A percentile compares a stretch with the other conserved stretches of the same genome.
Conservation (phyloP, 2,888 invertebrate species). For the Drosophila parthenogenetica region DNA sequence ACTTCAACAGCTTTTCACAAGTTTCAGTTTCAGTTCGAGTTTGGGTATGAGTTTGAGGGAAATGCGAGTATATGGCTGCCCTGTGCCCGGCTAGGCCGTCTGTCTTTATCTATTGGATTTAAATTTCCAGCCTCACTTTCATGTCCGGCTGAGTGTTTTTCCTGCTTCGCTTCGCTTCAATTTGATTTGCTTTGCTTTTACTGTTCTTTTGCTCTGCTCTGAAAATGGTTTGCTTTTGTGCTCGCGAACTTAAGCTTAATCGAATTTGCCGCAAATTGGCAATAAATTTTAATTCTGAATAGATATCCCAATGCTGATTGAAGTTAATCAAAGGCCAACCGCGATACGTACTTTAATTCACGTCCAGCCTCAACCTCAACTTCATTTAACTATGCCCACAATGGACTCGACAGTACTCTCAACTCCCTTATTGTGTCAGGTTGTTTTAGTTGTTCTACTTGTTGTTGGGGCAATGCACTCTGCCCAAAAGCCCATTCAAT, state of each 20-base stretch:
- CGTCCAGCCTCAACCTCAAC: slow-evolving; percentile 24
- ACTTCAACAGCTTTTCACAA: slow-evolving; percentile 80
- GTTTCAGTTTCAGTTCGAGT: slow-evolving; percentile 36
- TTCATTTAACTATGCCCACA: slow-evolving; percentile 49
- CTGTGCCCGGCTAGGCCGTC: slow-evolving; percentile 34
- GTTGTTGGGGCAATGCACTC: slow-evolving; percentile 65
- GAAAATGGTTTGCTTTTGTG: slow-evolving; percentile 36
- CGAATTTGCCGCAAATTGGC: slow-evolving; percentile 82
- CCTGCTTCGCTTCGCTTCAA: slow-evolving; percentile 54
- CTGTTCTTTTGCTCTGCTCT: slow-evolving; percentile 9
- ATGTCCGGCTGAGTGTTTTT: slow-evolving; percentile 76
- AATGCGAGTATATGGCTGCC: slow-evolving; percentile 15
- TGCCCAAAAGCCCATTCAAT: slow-evolving; percentile 71
- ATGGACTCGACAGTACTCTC: slow-evolving; percentile 21
- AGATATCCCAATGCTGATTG: slow-evolving; percentile 67
- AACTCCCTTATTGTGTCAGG: slow-evolving; percentile 33
- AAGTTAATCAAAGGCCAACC: slow-evolving; percentile 69
- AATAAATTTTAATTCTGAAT: slow-evolving; percentile 81
- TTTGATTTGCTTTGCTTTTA: slow-evolving; percentile 30
- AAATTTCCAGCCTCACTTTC: slow-evolving; percentile 71
- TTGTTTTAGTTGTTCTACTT: slow-evolving; percentile 13
- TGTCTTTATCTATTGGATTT: slow-evolving; percentile 80
- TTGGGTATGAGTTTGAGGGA: slow-evolving; percentile 42
- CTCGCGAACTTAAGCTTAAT: slow-evolving; percentile 74
- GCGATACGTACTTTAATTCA: slow-evolving; percentile 24